Evolutionary conservation across 2,113 vertebrate species (phyloP), one percentile per base, ranked within the genome.

Genomic region (Dunckerocampus dactyliophorus): DNA sequence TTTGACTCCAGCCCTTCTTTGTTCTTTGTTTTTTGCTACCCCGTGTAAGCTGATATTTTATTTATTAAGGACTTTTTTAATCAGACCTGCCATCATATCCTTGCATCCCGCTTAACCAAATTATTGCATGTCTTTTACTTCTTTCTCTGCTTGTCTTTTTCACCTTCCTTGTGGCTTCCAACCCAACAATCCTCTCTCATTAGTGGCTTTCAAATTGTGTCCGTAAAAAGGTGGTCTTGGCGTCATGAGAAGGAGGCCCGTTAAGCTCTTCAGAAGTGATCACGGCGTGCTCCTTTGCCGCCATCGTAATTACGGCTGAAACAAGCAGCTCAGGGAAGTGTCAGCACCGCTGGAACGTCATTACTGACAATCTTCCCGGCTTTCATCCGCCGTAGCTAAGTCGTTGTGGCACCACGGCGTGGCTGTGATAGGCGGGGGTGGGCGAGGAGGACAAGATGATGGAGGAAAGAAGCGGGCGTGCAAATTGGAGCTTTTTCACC

Each of bases 281-380:
- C 80, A 76, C 63, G 62, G 65, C 56, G 69, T 60, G 65, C 72
- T 51, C 58, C 69, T 8, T 73, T 68, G 50, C 69, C 63, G 59
- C 64, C 51, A 4, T 57, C 49, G 65, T 87, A 85, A 89, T 91
- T 88, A 80, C 81, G 85, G 78, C 82, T 76, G 75, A 80, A 85
- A 82, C 82, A 79, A 85, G 80, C 83, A 82, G 76, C 81, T 71
- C 80, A 78, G 82, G 77, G 79, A 87, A 83, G 79, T 69, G 75
- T 75, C 46, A 59, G 74, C 56, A 62, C 71, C 37, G 70, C 77
- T 58, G 61, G 76, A 74, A 76, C 69, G 67, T 85, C 82, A 82
- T 90, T 88, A 81, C 79, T 73, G 82, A 83, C 83, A 86, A 75
- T 77, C 79, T 82, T 62, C 34, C 43, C 57, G 75, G 81, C 77